Evolutionary conservation across 2,888 invertebrate species (phyloP).

Genomic region (Onthophagus sagittarius): DNA sequence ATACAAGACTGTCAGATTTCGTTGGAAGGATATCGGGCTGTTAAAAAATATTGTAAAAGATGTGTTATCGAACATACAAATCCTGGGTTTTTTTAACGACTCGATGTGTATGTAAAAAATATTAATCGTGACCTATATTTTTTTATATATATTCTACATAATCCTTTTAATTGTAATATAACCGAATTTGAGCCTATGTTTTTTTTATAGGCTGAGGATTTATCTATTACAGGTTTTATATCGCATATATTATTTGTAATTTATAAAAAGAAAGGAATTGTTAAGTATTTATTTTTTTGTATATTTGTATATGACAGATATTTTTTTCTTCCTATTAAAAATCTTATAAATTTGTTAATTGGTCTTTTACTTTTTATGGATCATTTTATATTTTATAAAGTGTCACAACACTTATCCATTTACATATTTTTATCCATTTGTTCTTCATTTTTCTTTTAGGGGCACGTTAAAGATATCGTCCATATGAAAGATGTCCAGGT

Average conservation of each 20-base stretch:
- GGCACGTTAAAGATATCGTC: too few species aligned
- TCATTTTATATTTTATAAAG: too few species aligned
- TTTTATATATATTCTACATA: not conserved
- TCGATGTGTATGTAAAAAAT: not conserved
- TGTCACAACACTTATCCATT: too few species aligned
- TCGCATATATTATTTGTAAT: not conserved
- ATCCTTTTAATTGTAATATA: not conserved
- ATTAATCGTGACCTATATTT: not conserved
- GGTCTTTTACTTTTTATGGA: not conserved
- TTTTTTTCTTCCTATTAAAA: not conserved
- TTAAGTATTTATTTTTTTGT: not conserved
- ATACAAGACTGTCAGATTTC: conserved; percentile 92
- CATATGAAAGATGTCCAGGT: too few species aligned
- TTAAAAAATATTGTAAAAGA: conserved; percentile 87
- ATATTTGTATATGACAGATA: not conserved
- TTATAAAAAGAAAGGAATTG: not conserved
- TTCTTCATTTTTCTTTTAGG: too few species aligned
- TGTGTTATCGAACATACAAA: conserved; percentile 95
- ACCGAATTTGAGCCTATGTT: not conserved
- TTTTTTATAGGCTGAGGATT: not conserved
- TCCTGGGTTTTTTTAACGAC: conserved; percentile 71
- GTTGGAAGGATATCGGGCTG: conserved; percentile 82
- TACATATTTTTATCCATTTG: too few species aligned
- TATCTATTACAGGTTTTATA: not conserved
- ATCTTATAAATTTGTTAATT: not conserved